A percentile compares a stretch with the other conserved stretches of the same genome.
Conservation (phyloP, 1,140 invertebrate genomes). For the Drosophila simulans region DNA sequence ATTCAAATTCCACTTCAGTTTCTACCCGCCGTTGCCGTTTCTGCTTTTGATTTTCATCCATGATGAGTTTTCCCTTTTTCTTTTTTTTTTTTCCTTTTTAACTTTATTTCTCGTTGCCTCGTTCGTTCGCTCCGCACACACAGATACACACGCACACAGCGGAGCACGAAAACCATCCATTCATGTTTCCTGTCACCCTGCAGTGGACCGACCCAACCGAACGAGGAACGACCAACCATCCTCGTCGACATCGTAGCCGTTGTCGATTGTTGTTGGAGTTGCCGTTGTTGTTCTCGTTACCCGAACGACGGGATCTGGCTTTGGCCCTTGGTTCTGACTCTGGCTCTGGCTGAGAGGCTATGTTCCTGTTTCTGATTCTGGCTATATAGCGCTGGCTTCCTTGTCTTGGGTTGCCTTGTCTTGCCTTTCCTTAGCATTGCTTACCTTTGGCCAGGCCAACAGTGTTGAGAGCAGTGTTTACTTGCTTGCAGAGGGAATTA, state of each 20-base stretch:
- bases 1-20: slow-evolving; percentile 78
- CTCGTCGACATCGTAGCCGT: slow-evolving; percentile 14
- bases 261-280: slow-evolving; percentile 35
- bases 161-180: slow-evolving; percentile 75
- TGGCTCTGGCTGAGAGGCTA: neutral
- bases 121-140: slow-evolving; percentile 42
- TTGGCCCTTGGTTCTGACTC: slow-evolving; percentile 16
- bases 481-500: neutral
- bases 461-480: slow-evolving; percentile 14
- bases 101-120: slow-evolving; percentile 55
- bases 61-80: slow-evolving; percentile 79
- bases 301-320: slow-evolving; percentile 47
- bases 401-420: slow-evolving; percentile 11
- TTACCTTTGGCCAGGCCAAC: slow-evolving; percentile 15
- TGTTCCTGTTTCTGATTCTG: slow-evolving; percentile 11
- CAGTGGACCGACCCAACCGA: slow-evolving; percentile 52
- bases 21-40: slow-evolving; percentile 66
- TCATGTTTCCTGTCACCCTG: slow-evolving; percentile 81
- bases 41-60: slow-evolving; percentile 81
- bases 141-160: slow-evolving; percentile 36
- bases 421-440: slow-evolving; percentile 4
- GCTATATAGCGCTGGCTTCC: slow-evolving; percentile 21
- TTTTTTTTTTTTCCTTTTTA: slow-evolving; percentile 50
- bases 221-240: neutral
- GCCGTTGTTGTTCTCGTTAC: slow-evolving; percentile 48